Evolutionary conservation across 2,113 vertebrate species (phyloP).

Genomic region (Nyctereutes procyonoides): DNA sequence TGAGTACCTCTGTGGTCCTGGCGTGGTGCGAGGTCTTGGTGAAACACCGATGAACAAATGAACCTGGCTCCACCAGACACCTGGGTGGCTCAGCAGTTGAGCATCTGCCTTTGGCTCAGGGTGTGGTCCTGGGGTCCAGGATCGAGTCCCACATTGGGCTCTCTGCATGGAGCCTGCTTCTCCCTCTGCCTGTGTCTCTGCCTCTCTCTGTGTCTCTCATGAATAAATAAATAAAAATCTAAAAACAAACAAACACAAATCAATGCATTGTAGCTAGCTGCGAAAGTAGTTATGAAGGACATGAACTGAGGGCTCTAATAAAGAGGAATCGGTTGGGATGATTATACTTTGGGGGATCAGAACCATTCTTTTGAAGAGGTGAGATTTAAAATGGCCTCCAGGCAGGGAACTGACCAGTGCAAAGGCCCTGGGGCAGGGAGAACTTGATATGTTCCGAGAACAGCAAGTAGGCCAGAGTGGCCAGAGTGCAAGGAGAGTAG

Average conservation of each 20-base stretch:
- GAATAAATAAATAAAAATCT: too few relatives aligned
- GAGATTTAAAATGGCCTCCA: not conserved
- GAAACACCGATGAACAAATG: not conserved
- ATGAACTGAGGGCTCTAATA: not conserved
- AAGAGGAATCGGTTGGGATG: not conserved
- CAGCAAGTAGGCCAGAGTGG: not conserved
- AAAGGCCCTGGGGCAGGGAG: conserved; percentile 1
- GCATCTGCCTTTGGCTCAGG: too few relatives aligned
- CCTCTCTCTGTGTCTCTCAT: too few relatives aligned
- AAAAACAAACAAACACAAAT: not conserved
- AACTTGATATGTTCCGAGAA: too few relatives aligned
- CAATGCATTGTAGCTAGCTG: fast-evolving
- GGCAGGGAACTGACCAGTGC: not conserved
- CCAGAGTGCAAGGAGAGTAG: not conserved
- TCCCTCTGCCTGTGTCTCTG: too few relatives aligned
- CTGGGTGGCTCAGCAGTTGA: too few relatives aligned
- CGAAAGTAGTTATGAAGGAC: not conserved
- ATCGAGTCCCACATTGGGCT: too few relatives aligned
- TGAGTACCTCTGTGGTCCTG: not conserved
- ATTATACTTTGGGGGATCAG: not conserved
- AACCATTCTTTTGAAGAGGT: not conserved
- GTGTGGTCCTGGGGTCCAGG: too few relatives aligned
- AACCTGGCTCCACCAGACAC: not conserved
- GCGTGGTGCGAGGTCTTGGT: not conserved
- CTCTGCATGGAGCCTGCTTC: too few relatives aligned